phyloP scores from a whole-genome alignment of 1,140 invertebrate species.

The Babylonia areolata region DNA sequence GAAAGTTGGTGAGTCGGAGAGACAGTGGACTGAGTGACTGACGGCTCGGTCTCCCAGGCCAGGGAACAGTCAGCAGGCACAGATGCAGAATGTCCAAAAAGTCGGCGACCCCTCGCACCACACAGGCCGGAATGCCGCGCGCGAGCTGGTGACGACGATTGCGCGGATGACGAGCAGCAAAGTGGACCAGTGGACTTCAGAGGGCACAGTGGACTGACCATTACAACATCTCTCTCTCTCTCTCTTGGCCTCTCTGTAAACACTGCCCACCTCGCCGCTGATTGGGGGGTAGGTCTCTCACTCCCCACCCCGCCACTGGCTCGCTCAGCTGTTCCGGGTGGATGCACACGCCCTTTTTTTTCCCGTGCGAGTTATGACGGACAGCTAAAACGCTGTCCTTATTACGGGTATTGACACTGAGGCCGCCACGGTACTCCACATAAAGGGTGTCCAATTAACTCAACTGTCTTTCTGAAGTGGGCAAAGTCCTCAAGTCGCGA shows the following conservation, averaged over 20 bases:
- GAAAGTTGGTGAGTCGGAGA: too few relatives aligned
- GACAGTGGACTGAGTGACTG: too few relatives aligned
- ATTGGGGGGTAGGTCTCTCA: not conserved
- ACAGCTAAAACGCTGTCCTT: too few relatives aligned
- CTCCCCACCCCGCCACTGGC: not conserved
- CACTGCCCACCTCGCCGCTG: not conserved
- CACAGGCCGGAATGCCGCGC: not conserved
- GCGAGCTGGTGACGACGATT: not conserved
- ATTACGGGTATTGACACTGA: too few relatives aligned
- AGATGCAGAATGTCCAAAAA: not conserved
- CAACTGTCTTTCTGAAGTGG: too few relatives aligned
- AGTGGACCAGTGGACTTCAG: not conserved
- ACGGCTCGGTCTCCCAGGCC: too few relatives aligned
- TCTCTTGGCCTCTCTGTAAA: not conserved
- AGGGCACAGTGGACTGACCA: not conserved
- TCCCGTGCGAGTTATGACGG: too few relatives aligned
- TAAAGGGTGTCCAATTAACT: too few relatives aligned
- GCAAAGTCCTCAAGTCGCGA: too few relatives aligned
- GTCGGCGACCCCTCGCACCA: not conserved
- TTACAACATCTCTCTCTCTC: not conserved
- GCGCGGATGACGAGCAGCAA: not conserved
- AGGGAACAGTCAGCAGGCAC: too few relatives aligned
- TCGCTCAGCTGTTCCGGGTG: conserved; percentile 16
- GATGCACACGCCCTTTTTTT: not conserved
- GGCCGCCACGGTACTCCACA: too few relatives aligned